phyloP scores from a whole-genome alignment of 1,140 invertebrate species.

The Saccostrea cuccullata region DNA sequence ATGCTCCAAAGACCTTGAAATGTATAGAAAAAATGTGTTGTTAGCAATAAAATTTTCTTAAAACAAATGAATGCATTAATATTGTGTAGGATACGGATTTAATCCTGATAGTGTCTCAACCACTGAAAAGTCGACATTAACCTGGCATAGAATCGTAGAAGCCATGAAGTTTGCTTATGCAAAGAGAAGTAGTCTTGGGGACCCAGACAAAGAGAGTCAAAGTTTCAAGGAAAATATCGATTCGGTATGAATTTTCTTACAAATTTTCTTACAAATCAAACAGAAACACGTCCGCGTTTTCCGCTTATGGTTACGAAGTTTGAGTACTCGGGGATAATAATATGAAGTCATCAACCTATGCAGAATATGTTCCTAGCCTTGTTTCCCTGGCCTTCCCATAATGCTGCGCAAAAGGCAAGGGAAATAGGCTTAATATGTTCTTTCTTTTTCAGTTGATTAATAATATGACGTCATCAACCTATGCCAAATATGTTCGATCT shows the following conservation, averaged over 20 bases:
- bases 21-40: too few relatives aligned
- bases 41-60: too few relatives aligned
- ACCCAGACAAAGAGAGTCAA: slow-evolving; percentile 83
- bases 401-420: too few relatives aligned
- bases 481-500: slow-evolving; percentile 82
- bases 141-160: slow-evolving; percentile 88
- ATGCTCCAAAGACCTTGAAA: too few relatives aligned
- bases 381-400: too few relatives aligned
- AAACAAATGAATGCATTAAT: too few relatives aligned
- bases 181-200: slow-evolving; percentile 88
- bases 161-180: slow-evolving; percentile 95
- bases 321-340: too few relatives aligned
- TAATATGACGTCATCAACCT: slow-evolving; percentile 84
- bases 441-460: slow-evolving; percentile 79
- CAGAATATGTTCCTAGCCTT: too few relatives aligned
- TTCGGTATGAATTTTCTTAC: slow-evolving; percentile 43
- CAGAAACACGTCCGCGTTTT: background rate
- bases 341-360: too few relatives aligned
- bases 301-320: too few relatives aligned
- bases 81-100: slow-evolving; percentile 89
- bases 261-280: background rate
- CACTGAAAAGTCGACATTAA: slow-evolving; percentile 85
- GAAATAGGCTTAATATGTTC: too few relatives aligned
- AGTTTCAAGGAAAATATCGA: slow-evolving; percentile 49
- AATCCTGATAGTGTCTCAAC: slow-evolving; percentile 87